These are phyloP conservation scores for Caenorhabditis auriculariae DNA, from an alignment of 2,888 invertebrate species.

Conservation along the genomic window DNA sequence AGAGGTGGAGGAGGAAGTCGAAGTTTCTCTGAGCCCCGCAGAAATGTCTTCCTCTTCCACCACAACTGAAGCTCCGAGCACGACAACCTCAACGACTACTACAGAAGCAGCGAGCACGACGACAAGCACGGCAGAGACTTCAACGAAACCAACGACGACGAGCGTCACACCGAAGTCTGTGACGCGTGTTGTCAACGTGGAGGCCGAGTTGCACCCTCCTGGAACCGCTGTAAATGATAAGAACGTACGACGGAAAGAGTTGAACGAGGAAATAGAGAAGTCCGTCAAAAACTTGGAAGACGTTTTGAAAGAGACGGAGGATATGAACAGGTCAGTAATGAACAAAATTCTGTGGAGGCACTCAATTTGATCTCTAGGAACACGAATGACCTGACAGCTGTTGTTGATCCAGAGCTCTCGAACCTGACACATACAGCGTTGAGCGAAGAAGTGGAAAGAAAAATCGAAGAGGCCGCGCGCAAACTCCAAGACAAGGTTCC, in stretches of 20 bases:
- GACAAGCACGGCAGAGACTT: neutral
- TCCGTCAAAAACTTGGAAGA: constrained; percentile 21
- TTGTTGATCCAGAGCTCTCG: too few species aligned
- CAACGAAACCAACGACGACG: constrained; percentile 12
- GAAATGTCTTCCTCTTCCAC: too few species aligned
- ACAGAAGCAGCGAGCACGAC: neutral
- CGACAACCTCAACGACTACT: constrained; percentile 3
- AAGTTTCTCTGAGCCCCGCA: neutral
- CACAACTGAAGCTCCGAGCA: constrained; percentile 1
- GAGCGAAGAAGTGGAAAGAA: constrained; percentile 9
- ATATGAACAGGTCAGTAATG: too few species aligned
- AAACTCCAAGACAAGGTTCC: constrained; percentile 17
- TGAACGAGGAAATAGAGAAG: constrained; percentile 18
- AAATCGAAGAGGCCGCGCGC: constrained; percentile 17
- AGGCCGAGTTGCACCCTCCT: neutral
- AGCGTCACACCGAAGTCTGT: too few species aligned
- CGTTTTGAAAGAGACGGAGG: constrained; percentile 13
- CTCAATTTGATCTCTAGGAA: too few species aligned
- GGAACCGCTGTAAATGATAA: neutral
- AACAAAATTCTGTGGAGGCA: too few species aligned
- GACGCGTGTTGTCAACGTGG: neutral
- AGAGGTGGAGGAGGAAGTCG: neutral
- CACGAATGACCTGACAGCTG: too few species aligned
- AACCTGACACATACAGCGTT: constrained; percentile 4
- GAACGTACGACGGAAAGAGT: neutral